Evolutionary conservation across 2,888 invertebrate species (phyloP).

Genomic region (Reticulitermes lucifugus): DNA sequence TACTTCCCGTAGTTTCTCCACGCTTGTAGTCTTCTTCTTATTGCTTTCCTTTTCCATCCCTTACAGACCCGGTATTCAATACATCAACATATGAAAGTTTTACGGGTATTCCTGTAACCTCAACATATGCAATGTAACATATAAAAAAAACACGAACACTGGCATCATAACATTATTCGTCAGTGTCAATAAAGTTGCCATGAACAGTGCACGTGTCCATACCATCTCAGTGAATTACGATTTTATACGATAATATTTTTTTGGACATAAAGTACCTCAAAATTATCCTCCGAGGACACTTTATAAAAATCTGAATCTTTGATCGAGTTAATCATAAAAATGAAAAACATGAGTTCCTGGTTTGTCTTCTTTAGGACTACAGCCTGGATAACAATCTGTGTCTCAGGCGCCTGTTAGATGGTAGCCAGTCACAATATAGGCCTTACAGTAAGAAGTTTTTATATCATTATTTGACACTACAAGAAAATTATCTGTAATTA

Average conservation of each 20-base stretch:
- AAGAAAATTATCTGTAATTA: too few relatives aligned
- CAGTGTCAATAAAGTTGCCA: background rate
- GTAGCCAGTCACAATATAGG: background rate
- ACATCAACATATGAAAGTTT: too few relatives aligned
- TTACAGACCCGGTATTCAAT: too few relatives aligned
- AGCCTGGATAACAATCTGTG: background rate
- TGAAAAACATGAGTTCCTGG: background rate
- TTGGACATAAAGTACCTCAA: background rate
- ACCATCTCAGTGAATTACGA: background rate
- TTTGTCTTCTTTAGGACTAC: background rate
- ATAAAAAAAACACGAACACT: too few relatives aligned
- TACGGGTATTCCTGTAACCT: too few relatives aligned
- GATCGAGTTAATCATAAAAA: background rate
- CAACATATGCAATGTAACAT: too few relatives aligned
- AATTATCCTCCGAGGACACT: background rate
- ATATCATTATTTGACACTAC: too few relatives aligned
- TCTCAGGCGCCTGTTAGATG: background rate
- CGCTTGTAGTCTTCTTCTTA: too few relatives aligned
- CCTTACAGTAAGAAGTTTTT: background rate
- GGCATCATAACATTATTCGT: background rate
- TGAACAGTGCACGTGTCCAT: background rate
- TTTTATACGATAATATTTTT: background rate
- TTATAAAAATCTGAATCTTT: background rate
- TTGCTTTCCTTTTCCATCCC: too few relatives aligned
- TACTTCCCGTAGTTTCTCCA: too few relatives aligned